Percentiles rank a stretch among this genome's conserved stretches.
Conservation (phyloP, 1,140 invertebrate species). For the Belonocnema kinseyi region DNA sequence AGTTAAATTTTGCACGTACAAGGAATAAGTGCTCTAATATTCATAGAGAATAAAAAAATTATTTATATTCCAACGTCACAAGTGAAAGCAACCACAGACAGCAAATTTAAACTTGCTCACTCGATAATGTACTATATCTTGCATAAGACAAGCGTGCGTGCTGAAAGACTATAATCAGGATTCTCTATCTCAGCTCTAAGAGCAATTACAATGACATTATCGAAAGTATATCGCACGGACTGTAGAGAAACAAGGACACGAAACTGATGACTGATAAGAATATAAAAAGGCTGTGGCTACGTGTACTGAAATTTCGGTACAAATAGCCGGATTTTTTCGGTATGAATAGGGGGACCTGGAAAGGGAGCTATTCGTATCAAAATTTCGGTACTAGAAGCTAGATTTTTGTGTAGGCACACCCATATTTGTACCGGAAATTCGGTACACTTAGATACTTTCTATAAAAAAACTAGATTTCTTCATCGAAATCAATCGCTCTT, state of each 20-base stretch:
- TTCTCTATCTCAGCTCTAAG: constrained; percentile 15
- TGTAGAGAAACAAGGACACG: not conserved
- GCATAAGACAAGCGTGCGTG: constrained; percentile 23
- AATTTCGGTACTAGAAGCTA: too few species aligned
- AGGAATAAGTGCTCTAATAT: not conserved
- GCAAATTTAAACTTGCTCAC: constrained; percentile 21
- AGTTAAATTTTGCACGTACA: not conserved
- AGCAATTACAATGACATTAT: constrained; percentile 31
- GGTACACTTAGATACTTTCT: too few species aligned
- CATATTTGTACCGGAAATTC: too few species aligned
- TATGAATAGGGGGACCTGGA: too few species aligned
- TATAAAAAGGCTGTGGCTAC: too few species aligned
- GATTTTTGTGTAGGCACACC: too few species aligned
- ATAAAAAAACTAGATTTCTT: too few species aligned
- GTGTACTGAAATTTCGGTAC: too few species aligned
- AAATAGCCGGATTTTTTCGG: too few species aligned
- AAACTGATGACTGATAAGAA: not conserved
- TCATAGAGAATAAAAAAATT: not conserved
- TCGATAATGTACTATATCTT: constrained; percentile 13
- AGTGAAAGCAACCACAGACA: not conserved
- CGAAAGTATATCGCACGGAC: constrained; percentile 13
- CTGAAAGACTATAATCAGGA: constrained; percentile 5
- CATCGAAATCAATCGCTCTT: too few species aligned
- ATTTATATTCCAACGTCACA: constrained; percentile 8
- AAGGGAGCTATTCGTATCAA: too few species aligned